Evolutionary conservation across 2,888 invertebrate species (phyloP), one percentile per base, ranked within the genome.

Genomic region (Ectropis crepuscularia): DNA sequence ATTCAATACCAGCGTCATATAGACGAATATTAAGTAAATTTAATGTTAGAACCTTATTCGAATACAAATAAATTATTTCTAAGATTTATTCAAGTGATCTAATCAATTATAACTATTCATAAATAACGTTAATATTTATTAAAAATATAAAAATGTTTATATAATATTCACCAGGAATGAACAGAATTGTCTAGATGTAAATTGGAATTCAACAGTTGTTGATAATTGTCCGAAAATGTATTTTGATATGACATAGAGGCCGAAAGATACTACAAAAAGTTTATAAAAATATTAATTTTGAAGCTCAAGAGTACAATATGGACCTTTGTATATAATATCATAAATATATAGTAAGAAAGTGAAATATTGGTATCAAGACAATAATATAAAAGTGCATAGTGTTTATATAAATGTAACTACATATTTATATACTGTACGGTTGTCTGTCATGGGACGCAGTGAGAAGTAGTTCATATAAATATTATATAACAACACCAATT

Each of bases 221-320:
- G 74, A 74, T 79, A 81, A 78, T 75, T 64, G 74, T 77, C 76
- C 67, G 79, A 85, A 85, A 81, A 80, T 65, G 79, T 82, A 86
- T 85, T 87, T 88, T 89, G 90, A 91, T 92, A 92, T 80, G 82
- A 71, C 67, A 81, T 65, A 74, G 65, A 82, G 78, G 79, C 82
- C 85, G 81, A 85, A 85, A 83, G 76, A 79, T 70, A 83, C 80
- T 90, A 89, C 86, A 87, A 84, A 90, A 89, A 87, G 82, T 87
- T 86, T 90, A 92, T 82, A 90, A 90, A 92, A 92, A 92, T 90
- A 92, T 87, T 86, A 89, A 83, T 86, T 81, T 82, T 82, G 87
- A 92, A 92, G 90, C 89, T 92, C 90, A 88, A 90, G 87, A 87
- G 79, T 90, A 86, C 80, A 87, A 75, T 12, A 81, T 90, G 90